Conservation (phyloP, 1,140 invertebrate genomes). For the Cherax quadricarinatus region DNA sequence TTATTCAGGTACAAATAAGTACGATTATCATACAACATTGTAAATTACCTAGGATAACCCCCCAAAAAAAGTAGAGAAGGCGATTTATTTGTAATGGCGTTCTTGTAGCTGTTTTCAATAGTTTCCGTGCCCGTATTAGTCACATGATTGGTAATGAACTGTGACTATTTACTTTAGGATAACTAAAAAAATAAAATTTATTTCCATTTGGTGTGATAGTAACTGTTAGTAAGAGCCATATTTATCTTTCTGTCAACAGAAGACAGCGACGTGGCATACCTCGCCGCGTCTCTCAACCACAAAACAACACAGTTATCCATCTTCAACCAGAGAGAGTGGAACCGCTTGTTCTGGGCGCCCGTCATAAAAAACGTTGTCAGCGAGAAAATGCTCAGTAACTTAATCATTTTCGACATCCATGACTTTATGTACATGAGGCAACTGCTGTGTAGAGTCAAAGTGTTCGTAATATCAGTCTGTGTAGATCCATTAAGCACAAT, state of each 20-base stretch:
- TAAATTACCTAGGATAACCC: too few relatives aligned
- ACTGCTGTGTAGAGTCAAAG: not conserved
- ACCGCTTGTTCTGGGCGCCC: not conserved
- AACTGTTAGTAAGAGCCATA: not conserved
- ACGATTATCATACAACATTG: too few relatives aligned
- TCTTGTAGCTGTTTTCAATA: too few relatives aligned
- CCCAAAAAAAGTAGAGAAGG: too few relatives aligned
- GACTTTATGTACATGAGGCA: not conserved
- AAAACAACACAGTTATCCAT: not conserved
- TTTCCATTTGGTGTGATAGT: too few relatives aligned
- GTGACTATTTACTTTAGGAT: too few relatives aligned
- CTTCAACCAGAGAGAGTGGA: not conserved
- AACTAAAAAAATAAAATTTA: too few relatives aligned
- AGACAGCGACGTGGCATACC: not conserved
- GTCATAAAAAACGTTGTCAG: not conserved
- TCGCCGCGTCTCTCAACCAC: not conserved
- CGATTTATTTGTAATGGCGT: too few relatives aligned
- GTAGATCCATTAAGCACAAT: not conserved
- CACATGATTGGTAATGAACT: too few relatives aligned
- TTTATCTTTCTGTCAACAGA: not conserved
- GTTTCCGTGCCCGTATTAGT: too few relatives aligned
- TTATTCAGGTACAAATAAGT: too few relatives aligned
- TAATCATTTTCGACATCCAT: not conserved
- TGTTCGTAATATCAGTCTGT: not conserved
- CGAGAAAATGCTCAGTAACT: not conserved